Base-by-base conservation (phyloP, 2,888 invertebrate species). In the Clanis bilineata region DNA sequence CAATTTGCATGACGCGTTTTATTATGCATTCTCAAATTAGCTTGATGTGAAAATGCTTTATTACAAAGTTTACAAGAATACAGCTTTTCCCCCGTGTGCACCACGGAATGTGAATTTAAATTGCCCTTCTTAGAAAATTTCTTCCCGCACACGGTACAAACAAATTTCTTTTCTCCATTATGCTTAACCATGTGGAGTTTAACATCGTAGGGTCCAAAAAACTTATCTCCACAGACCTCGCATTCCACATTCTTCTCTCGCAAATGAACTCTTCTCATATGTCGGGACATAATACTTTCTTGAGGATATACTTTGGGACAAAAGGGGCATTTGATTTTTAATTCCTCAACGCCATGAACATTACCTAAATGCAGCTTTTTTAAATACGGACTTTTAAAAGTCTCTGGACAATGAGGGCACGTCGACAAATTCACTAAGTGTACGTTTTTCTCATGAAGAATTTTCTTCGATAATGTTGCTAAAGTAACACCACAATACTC, bases 81-180 rank as follows among this genome's bases (percentile, higher is more conserved):
- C 6, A 86, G 88, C 64, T 91, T 93, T 18, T 92, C 91, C 7
- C 93, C 90, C 0, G 92, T 89, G 72, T 95, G 95, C n/a, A 93
- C 85, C 1, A 92, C 83, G 0, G 89, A 79, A 69, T 95, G 95
- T 0, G 93, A 88, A 45, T 93, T 94, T 62, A 95, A 74, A 65
- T 94, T 94, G 62, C 94, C 93, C 65, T 93, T 93, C 45, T 94
- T 94, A 0, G 93, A 88, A 68, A 94, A 93, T 68, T 93, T 93
- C 69, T 93, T 93, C 0, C 93, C 93, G 65, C 95, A 95, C 0
- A 93, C 84, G 0, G 93, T 86, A 65, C 95, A 94, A 0, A 94
- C 85, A 61, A 93, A 93, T 18, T 90, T 90, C 55, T 92, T 93
- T 12, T 93, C 93, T 0, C 93, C 93, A 39, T 90, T 92, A 64